phyloP scores from a whole-genome alignment of 2,888 invertebrate genomes.

The Meloe dianella region DNA sequence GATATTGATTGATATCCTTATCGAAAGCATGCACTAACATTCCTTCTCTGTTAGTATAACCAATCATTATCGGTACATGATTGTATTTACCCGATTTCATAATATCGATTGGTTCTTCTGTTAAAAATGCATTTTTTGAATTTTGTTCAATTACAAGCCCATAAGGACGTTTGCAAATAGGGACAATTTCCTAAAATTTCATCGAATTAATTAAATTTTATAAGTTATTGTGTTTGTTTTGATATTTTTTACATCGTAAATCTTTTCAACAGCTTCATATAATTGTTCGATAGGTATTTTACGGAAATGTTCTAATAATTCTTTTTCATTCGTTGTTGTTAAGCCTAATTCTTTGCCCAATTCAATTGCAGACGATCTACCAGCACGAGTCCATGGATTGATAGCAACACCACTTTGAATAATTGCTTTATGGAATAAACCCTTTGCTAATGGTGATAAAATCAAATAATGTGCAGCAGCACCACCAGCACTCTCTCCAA shows the following conservation, averaged over 20 bases:
- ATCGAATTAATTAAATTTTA: neutral
- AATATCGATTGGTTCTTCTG: constrained; percentile 48
- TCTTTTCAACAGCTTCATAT: constrained; percentile 50
- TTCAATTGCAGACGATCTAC: constrained; percentile 32
- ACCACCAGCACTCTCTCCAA: constrained; percentile 61
- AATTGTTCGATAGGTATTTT: constrained; percentile 52
- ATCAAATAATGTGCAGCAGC: constrained; percentile 59
- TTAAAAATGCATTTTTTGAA: constrained; percentile 46
- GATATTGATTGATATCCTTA: constrained; percentile 31
- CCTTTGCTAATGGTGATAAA: constrained; percentile 57
- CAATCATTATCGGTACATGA: constrained; percentile 54
- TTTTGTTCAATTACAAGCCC: constrained; percentile 46
- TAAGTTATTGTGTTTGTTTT: neutral
- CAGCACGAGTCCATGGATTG: constrained; percentile 47
- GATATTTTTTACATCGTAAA: constrained; percentile 22
- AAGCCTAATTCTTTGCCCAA: constrained; percentile 31
- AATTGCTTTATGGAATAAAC: constrained; percentile 51
- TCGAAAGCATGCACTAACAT: constrained; percentile 45
- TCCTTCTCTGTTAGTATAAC: constrained; percentile 52
- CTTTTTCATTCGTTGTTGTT: constrained; percentile 43
- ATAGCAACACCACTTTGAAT: constrained; percentile 48
- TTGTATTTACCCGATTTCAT: constrained; percentile 48
- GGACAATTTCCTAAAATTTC: constrained; percentile 36
- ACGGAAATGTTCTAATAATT: constrained; percentile 55
- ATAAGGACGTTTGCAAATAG: constrained; percentile 37